These are phyloP conservation scores for Cerastis leucographa DNA, from an alignment of 2,888 invertebrate species.

Conservation along the genomic window DNA sequence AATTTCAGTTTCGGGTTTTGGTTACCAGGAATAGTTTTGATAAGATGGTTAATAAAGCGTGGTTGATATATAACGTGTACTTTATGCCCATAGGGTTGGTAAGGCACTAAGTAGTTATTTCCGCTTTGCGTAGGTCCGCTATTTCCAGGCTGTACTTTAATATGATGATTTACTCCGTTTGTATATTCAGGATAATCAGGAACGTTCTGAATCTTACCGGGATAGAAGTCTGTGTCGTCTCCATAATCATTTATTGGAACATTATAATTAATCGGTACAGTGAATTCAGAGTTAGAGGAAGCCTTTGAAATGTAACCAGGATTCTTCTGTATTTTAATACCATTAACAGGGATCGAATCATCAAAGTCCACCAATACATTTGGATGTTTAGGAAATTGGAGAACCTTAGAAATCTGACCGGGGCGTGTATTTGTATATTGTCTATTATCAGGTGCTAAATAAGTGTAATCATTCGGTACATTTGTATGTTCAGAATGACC, in stretches of 20 bases:
- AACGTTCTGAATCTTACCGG: background rate
- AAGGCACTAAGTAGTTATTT: background rate
- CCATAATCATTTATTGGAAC: background rate
- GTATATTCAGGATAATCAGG: background rate
- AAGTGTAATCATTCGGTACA: background rate
- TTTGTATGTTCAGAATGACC: background rate
- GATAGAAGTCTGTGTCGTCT: background rate
- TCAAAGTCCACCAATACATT: background rate
- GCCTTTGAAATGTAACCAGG: constrained; percentile 5
- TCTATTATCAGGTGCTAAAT: background rate
- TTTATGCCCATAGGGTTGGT: background rate
- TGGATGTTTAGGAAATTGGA: background rate
- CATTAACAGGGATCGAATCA: background rate
- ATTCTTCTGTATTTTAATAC: background rate
- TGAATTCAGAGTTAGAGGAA: background rate
- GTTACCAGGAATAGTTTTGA: background rate
- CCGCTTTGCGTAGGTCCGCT: background rate
- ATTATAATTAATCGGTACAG: constrained; percentile 2
- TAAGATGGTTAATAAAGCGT: background rate
- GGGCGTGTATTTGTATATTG: background rate
- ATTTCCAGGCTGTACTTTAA: background rate
- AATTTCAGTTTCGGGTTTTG: constrained; percentile 8
- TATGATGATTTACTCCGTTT: background rate
- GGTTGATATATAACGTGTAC: background rate
- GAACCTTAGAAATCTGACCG: background rate